phyloP scores from a whole-genome alignment of 2,113 vertebrate species.

The Solea senegalensis region DNA sequence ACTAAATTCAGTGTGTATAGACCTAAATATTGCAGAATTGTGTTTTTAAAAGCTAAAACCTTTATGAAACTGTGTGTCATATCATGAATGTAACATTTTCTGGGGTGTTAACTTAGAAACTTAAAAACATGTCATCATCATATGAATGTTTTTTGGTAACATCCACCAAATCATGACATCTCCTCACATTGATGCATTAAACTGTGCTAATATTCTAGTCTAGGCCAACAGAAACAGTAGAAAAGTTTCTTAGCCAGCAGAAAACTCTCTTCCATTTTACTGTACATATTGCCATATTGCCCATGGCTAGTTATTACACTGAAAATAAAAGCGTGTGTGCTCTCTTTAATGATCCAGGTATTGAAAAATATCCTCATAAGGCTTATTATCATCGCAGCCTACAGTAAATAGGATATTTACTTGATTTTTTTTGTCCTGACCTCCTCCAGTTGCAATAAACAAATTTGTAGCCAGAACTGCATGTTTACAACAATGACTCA shows the following conservation, averaged over 20 bases:
- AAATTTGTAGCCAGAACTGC: neutral
- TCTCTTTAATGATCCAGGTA: neutral
- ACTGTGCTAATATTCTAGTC: too few relatives aligned
- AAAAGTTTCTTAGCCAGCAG: neutral
- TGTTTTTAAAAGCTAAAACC: too few relatives aligned
- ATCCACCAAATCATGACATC: too few relatives aligned
- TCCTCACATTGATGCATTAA: too few relatives aligned
- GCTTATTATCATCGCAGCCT: neutral
- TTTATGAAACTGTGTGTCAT: too few relatives aligned
- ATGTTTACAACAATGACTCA: too few relatives aligned
- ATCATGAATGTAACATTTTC: too few relatives aligned
- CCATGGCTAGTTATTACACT: neutral
- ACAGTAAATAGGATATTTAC: neutral
- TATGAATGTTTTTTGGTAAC: too few relatives aligned
- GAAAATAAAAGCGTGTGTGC: neutral
- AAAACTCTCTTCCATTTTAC: neutral
- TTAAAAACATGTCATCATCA: too few relatives aligned
- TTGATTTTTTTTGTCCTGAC: neutral
- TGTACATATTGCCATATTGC: neutral
- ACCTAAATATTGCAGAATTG: too few relatives aligned
- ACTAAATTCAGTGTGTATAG: neutral
- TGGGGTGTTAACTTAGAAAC: too few relatives aligned
- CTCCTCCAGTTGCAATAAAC: neutral
- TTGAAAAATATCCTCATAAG: neutral
- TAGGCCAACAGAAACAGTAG: neutral